Evolutionary conservation across 2,113 vertebrate genomes (phyloP).

Genomic region (Tachysurus vachellii): DNA sequence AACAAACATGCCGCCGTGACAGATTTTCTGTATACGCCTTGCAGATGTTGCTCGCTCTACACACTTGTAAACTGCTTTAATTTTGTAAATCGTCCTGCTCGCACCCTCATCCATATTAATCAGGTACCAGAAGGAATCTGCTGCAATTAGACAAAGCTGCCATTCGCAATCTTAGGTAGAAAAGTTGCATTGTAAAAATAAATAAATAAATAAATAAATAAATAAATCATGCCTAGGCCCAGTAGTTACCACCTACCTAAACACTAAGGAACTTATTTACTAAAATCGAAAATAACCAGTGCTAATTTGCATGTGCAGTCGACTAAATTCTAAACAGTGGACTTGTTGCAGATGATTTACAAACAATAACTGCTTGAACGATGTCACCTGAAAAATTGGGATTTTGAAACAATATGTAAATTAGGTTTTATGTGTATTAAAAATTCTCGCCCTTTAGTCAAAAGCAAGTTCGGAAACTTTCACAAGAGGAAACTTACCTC

Average conservation of each 20-base stretch:
- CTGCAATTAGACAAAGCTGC: conserved; percentile 44
- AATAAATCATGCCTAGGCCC: not conserved
- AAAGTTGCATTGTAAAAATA: conserved; percentile 16
- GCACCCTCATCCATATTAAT: conserved; percentile 57
- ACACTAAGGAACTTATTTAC: conserved; percentile 4
- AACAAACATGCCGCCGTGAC: conserved; percentile 30
- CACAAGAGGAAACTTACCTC: not conserved
- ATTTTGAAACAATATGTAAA: not conserved
- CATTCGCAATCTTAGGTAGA: conserved; percentile 13
- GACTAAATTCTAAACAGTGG: not conserved
- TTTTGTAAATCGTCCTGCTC: conserved; percentile 47
- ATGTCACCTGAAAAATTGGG: not conserved
- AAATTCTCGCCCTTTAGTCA: not conserved
- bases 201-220: too few species aligned
- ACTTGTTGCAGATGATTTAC: not conserved
- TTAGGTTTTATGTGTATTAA: not conserved
- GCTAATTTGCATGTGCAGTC: not conserved
- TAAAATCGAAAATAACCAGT: not conserved
- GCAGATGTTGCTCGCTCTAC: conserved; percentile 52
- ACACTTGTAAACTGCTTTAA: conserved; percentile 40
- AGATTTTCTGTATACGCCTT: conserved; percentile 43
- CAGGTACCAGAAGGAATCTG: conserved; percentile 40
- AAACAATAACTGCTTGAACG: not conserved
- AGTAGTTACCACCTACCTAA: conserved; percentile 15
- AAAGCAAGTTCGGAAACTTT: not conserved